Evolutionary conservation across 2,888 invertebrate genomes (phyloP).

Genomic region (Syritta pipiens): DNA sequence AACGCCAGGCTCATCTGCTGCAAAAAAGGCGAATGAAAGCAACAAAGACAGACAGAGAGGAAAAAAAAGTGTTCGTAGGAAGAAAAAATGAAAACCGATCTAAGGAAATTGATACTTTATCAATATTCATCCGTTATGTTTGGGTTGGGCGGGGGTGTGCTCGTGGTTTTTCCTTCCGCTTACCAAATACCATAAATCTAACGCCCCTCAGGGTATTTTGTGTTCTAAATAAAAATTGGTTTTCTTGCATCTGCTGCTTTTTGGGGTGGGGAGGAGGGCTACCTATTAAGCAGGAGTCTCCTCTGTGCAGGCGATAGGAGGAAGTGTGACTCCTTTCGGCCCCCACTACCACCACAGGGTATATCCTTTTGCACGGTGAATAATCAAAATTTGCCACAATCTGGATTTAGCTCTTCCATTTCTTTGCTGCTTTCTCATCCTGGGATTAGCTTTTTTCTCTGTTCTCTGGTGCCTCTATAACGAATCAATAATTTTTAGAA

Average conservation of each 20-base stretch:
- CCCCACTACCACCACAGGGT: background rate
- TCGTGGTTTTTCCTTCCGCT: constrained; percentile 17
- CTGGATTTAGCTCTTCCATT: constrained; percentile 30
- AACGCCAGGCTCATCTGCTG: constrained; percentile 16
- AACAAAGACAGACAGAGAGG: too few relatives aligned
- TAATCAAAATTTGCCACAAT: constrained; percentile 60
- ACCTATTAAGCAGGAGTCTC: constrained; percentile 27
- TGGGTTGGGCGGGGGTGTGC: constrained; percentile 9
- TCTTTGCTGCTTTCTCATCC: constrained; percentile 1
- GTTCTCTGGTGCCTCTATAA: too few relatives aligned
- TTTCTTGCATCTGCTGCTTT: constrained; percentile 36
- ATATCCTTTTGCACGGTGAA: constrained; percentile 40
- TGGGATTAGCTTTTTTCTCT: constrained; percentile 33
- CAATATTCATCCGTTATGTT: constrained; percentile 60
- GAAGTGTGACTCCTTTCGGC: constrained; percentile 22
- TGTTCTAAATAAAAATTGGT: constrained; percentile 46
- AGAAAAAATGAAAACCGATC: constrained; percentile 39
- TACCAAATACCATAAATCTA: constrained; percentile 52
- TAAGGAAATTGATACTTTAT: constrained; percentile 66
- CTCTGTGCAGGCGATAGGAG: too few relatives aligned
- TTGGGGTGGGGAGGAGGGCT: constrained; percentile 3
- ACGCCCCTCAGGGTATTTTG: constrained; percentile 36
- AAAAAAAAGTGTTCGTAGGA: too few relatives aligned
- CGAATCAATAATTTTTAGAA: constrained; percentile 32
- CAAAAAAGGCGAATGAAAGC: background rate